A percentile compares a stretch with the other conserved stretches of the same genome.
phyloP scores from a whole-genome alignment of 2,888 invertebrate species.

The Amphimallon solstitiale region DNA sequence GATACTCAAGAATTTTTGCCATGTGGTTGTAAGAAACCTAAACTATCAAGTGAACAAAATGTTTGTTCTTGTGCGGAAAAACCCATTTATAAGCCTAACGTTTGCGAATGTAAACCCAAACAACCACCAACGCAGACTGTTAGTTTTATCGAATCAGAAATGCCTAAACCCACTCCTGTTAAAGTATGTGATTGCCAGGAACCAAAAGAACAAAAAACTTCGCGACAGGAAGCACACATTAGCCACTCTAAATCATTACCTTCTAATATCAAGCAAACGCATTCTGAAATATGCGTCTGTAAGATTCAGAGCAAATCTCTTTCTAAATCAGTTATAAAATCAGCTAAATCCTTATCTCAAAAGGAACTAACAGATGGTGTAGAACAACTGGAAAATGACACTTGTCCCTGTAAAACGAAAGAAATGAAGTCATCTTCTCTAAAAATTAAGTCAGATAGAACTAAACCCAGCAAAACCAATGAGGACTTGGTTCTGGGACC shows the following conservation, averaged over 20 bases:
- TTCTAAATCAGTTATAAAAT: too few species aligned
- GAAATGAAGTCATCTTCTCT: neutral
- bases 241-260: neutral
- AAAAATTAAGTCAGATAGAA: too few species aligned
- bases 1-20: constrained; percentile 1
- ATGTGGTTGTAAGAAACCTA: neutral
- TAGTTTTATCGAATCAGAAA: neutral
- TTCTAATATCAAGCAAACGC: too few species aligned
- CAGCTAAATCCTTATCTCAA: too few species aligned
- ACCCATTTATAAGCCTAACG: neutral
- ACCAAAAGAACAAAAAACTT: neutral
- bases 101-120: neutral
- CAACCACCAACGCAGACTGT: neutral
- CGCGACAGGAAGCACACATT: neutral
- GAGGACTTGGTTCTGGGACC: too few species aligned
- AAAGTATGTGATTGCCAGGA: neutral
- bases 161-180: neutral
- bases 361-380: neutral
- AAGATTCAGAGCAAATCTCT: too few species aligned
- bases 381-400: neutral
- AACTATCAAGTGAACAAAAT: too few species aligned
- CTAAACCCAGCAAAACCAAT: neutral
- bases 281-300: too few species aligned
- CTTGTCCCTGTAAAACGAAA: neutral
- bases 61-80: too few species aligned